A percentile compares a stretch with the other conserved stretches of the same genome.
phyloP scores from a whole-genome alignment of 2,888 invertebrate species.

The Cepaea hortensis region DNA sequence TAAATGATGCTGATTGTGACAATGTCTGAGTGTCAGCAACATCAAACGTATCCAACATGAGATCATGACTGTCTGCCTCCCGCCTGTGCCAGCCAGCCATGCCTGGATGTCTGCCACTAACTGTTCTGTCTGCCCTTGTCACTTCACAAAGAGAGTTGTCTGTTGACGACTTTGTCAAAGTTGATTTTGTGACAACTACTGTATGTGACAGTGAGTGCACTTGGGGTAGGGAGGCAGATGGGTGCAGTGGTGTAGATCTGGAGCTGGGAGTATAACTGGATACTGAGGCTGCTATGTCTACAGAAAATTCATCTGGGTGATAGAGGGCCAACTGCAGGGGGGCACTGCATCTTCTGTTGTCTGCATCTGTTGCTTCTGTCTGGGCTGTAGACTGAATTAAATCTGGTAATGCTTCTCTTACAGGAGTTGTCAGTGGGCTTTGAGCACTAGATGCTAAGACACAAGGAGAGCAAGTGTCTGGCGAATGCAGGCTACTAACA shows the following conservation, averaged over 20 bases:
- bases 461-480: not conserved
- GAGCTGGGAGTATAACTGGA: conserved; percentile 21
- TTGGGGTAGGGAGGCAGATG: conserved; percentile 52
- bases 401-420: conserved; percentile 42
- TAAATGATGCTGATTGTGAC: not conserved
- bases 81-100: not conserved
- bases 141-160: conserved; percentile 37
- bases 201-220: conserved; percentile 52
- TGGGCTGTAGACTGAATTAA: conserved; percentile 40
- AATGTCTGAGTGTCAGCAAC: not conserved
- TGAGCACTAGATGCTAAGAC: not conserved
- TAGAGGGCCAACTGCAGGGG: conserved; percentile 51
- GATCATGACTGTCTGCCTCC: not conserved
- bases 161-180: conserved; percentile 41
- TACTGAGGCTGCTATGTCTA: conserved; percentile 48
- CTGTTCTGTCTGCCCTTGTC: not conserved
- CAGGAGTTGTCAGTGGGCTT: conserved; percentile 37
- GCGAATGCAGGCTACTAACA: conserved; percentile 41
- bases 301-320: conserved; percentile 55
- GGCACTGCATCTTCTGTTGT: not conserved
- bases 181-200: conserved; percentile 51
- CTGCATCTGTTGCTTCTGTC: not conserved
- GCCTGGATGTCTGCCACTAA: not conserved
- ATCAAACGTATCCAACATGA: not conserved
- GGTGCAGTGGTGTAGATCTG: conserved; percentile 33